phyloP scores from a whole-genome alignment of 2,888 invertebrate genomes.

The Trissolcus brochymenae region DNA sequence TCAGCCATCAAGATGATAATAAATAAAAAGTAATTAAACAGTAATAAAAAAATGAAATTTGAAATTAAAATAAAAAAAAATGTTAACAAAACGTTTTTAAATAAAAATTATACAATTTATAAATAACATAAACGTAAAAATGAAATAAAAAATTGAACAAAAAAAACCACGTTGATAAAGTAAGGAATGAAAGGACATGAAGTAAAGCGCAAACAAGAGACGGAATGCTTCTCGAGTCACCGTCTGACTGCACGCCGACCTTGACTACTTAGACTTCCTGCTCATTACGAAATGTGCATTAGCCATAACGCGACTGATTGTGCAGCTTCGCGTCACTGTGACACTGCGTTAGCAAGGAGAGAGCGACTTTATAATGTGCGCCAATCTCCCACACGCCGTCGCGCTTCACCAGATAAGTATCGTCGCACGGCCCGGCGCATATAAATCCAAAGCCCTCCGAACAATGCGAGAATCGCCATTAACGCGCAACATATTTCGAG shows the following conservation, averaged over 20 bases:
- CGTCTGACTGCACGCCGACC: slow-evolving; percentile 45
- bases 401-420: slow-evolving; percentile 49
- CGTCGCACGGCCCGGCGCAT: slow-evolving; percentile 44
- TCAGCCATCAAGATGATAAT: too few species aligned
- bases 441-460: slow-evolving; percentile 39
- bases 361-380: slow-evolving; percentile 31
- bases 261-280: slow-evolving; percentile 57
- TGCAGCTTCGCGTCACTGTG: slow-evolving; percentile 1
- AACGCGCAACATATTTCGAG: slow-evolving; percentile 45
- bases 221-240: slow-evolving; percentile 23
- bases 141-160: neutral
- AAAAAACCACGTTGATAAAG: neutral
- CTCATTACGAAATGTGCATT: slow-evolving; percentile 53
- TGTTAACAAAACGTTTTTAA: too few species aligned
- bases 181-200: neutral
- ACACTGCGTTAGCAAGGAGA: slow-evolving; percentile 6
- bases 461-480: slow-evolving; percentile 48
- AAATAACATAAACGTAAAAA: too few species aligned
- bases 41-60: neutral
- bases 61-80: neutral
- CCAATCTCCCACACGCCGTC: slow-evolving; percentile 43
- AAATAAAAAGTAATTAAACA: neutral
- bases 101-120: too few species aligned
- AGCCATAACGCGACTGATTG: slow-evolving; percentile 11
- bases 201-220: slow-evolving; percentile 21